phyloP scores from a whole-genome alignment of 2,888 invertebrate genomes.

The Heliconius erato region DNA sequence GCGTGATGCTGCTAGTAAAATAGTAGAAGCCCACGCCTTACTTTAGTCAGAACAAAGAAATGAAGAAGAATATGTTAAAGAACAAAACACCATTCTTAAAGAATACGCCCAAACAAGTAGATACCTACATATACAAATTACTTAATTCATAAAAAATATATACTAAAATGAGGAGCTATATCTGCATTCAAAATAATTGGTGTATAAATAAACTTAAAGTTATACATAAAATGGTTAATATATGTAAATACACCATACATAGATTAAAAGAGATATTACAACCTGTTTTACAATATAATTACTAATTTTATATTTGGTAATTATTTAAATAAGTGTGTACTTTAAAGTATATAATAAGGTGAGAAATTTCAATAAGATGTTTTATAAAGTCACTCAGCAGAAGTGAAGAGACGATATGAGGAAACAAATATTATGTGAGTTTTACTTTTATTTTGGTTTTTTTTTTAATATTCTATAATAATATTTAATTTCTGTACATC shows the following conservation, averaged over 20 bases:
- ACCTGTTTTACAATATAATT: constrained; percentile 13
- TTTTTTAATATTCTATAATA: neutral
- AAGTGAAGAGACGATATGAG: constrained; percentile 13
- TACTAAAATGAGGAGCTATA: neutral
- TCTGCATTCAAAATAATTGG: neutral
- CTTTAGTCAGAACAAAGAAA: no score
- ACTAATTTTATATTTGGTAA: constrained; percentile 10
- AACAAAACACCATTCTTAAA: no score
- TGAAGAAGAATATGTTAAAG: no score
- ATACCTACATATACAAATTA: neutral
- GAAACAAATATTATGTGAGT: constrained; percentile 26
- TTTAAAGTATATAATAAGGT: constrained; percentile 11
- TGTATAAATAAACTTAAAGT: no score
- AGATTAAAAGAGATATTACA: constrained; percentile 1
- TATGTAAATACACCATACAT: constrained; percentile 8
- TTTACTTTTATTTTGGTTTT: neutral
- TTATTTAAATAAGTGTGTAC: constrained; percentile 2
- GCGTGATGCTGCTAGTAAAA: no score
- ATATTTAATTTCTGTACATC: neutral
- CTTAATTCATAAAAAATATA: neutral
- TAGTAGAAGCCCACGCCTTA: no score
- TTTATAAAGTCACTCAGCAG: neutral
- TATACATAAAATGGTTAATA: neutral
- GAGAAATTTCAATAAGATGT: neutral
- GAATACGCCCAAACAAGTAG: neutral